Evolutionary conservation across 2,888 invertebrate species (phyloP), one percentile per base, ranked within the genome.

Genomic region (Thera britannica): DNA sequence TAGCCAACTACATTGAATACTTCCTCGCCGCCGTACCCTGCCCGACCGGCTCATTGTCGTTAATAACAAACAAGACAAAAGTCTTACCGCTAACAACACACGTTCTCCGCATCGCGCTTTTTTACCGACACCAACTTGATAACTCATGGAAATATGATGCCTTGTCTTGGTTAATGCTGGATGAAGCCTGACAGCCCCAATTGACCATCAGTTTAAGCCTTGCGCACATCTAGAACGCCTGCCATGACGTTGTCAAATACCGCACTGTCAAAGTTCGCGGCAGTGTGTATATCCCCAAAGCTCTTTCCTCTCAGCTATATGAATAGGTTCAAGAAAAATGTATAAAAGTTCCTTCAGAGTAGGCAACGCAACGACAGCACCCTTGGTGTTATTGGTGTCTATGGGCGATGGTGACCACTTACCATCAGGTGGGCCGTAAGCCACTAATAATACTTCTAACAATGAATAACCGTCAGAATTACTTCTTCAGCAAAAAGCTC

Each of bases 21-120:
- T 66, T 77, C 80, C 81, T 66, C 23, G 61, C 64, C 58, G 65
- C 83, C 75, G 73, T 77, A 71, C 83, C 34, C 12, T 49, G 34
- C 65, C 70, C 70, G 73, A 75, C 80, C 83, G 82, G 86, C 85
- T 86, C 82, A 86, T 89, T 89, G 88, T 87, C 85, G 85, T 84
- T 90, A 90, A 88, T 90, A 91, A 91, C 90, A 90, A 92, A 91
- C 90, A 91, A 90, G 89, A 84, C 88, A 86, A 89, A 86, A 86
- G 85, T 81, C 81, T 81, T 83, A 83, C 85, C 86, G 86, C 86
- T 88, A 89, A 90, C 87, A 86, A 86, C 86, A 81, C 85, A 82
- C 84, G 82, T 83, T 81, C 80, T 82, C 77, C 75, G 74, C 76
- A 76, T 79, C 77, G 75, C 77, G 75, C 67, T 75, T 79, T 83